Evolutionary conservation across 2,797 vertebrate species (phyloP).

Genomic region (Sebastes nivosus): DNA sequence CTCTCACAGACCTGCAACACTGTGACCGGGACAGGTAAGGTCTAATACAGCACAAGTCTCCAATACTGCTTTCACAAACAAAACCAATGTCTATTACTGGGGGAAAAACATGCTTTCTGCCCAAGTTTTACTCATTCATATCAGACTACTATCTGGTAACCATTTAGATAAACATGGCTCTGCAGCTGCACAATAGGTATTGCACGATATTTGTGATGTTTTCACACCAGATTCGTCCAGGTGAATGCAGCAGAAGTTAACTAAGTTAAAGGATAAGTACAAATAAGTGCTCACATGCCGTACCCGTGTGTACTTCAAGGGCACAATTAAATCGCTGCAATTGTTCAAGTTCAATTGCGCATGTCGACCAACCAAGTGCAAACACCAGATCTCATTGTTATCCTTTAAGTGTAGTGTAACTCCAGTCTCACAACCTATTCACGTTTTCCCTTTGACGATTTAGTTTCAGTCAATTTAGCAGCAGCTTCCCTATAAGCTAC

Average conservation of each 20-base stretch:
- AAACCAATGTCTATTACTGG: background rate
- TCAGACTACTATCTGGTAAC: background rate
- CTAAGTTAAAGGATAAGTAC: background rate
- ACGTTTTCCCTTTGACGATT: background rate
- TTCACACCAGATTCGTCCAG: background rate
- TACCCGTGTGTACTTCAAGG: background rate
- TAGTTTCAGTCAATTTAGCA: background rate
- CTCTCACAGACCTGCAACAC: constrained; percentile 88
- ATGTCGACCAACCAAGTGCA: background rate
- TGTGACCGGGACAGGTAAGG: constrained; percentile 89
- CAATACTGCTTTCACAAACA: background rate
- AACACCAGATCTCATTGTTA: background rate
- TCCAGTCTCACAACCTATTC: background rate
- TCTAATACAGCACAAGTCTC: background rate
- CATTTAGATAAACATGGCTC: background rate
- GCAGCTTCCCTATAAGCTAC: background rate
- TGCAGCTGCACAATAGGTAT: background rate
- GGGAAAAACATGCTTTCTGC: too few species aligned
- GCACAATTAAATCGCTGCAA: background rate
- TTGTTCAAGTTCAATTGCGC: background rate
- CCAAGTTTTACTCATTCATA: background rate
- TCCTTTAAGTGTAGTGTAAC: background rate
- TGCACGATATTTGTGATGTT: too few species aligned
- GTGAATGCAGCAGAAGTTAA: background rate
- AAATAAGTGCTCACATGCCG: background rate